These are phyloP conservation scores for Dysdera silvatica DNA, from an alignment of 1,140 invertebrate species.

Conservation along the genomic window DNA sequence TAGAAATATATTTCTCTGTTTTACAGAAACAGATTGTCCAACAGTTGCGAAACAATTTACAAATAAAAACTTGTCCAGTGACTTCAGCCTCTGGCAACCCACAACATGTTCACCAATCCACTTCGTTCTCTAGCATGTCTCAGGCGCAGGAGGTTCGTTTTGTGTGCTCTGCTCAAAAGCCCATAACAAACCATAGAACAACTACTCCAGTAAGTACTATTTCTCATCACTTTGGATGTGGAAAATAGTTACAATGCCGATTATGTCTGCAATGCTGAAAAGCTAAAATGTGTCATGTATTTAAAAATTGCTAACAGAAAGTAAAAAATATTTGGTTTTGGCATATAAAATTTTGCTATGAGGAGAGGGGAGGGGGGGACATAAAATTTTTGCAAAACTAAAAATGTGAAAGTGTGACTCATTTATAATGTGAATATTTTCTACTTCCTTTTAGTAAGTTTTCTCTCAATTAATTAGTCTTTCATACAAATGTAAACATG, in stretches of 20 bases:
- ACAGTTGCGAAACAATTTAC: slow-evolving; percentile 20
- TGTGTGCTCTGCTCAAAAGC: slow-evolving; percentile 12
- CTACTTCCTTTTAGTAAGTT: too few relatives aligned
- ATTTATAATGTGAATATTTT: too few relatives aligned
- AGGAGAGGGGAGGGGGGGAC: too few relatives aligned
- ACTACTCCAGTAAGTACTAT: slow-evolving; percentile 10
- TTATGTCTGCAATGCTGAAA: not conserved
- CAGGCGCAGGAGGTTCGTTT: slow-evolving; percentile 13
- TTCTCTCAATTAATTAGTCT: too few relatives aligned
- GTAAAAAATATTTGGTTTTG: not conserved
- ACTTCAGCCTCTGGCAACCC: slow-evolving; percentile 4
- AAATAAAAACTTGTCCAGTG: not conserved
- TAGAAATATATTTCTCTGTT: not conserved
- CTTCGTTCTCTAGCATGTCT: slow-evolving; percentile 6
- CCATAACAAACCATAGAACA: slow-evolving; percentile 16
- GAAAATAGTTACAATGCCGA: not conserved
- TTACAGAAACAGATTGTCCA: slow-evolving; percentile 22
- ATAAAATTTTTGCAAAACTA: too few relatives aligned
- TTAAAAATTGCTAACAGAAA: not conserved
- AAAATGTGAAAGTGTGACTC: too few relatives aligned
- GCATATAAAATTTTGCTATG: too few relatives aligned
- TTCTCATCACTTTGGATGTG: too few relatives aligned
- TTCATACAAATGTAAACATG: too few relatives aligned
- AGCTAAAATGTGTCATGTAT: not conserved
- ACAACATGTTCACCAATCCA: not conserved